Percentiles rank a stretch among this genome's conserved stretches.
Evolutionary conservation across 2,113 vertebrate genomes (phyloP).

Genomic region (Isurus oxyrinchus): DNA sequence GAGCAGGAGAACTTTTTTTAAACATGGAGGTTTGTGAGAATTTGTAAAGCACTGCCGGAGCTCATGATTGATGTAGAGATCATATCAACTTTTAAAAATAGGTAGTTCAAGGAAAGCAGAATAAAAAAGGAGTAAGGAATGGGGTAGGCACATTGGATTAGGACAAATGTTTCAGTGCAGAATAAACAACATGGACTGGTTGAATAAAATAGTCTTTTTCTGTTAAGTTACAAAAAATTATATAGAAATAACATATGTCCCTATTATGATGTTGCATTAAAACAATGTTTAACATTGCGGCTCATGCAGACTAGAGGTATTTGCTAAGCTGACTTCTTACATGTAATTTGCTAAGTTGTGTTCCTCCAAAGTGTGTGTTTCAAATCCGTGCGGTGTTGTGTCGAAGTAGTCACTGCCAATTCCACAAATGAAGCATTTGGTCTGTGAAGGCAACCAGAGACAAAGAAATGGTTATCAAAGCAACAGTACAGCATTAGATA

Average conservation of each 20-base stretch:
- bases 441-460: constrained; percentile 51
- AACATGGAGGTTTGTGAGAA: background rate
- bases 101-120: background rate
- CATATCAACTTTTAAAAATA: background rate
- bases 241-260: too few species aligned
- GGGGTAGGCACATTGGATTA: background rate
- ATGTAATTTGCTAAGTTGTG: constrained; percentile 81
- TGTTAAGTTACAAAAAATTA: background rate
- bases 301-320: background rate
- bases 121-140: background rate
- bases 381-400: constrained; percentile 82
- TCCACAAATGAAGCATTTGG: constrained; percentile 90
- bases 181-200: background rate
- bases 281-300: background rate
- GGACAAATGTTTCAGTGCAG: background rate
- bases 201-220: background rate
- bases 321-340: constrained; percentile 48
- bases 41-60: background rate
- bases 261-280: too few species aligned
- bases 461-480: background rate
- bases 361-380: constrained; percentile 84
- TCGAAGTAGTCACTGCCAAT: constrained; percentile 91
- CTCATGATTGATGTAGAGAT: background rate
- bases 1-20: background rate
- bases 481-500: background rate